A percentile compares a stretch with the other conserved stretches of the same genome.
These are phyloP conservation scores for Eurypyga helias DNA, from an alignment of 2,113 vertebrate genomes.

Conservation along the genomic window DNA sequence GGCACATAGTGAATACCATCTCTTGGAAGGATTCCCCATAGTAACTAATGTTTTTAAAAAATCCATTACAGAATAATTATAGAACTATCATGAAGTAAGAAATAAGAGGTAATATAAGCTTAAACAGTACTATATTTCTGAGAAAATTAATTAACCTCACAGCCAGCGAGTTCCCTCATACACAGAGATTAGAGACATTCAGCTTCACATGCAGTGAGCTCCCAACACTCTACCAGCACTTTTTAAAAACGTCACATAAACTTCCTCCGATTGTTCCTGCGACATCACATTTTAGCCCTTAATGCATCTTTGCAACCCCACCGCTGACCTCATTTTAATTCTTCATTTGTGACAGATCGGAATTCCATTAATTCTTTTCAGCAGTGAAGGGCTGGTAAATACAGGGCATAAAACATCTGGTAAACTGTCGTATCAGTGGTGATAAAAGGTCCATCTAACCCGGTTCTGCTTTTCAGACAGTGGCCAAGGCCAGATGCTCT, in stretches of 20 bases:
- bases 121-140: not conserved
- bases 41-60: not conserved
- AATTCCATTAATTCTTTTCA: not conserved
- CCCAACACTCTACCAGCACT: not conserved
- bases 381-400: not conserved
- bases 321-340: not conserved
- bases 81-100: not conserved
- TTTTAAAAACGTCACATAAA: not conserved
- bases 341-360: not conserved
- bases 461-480: not conserved
- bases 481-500: not conserved
- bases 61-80: not conserved
- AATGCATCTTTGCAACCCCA: not conserved
- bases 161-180: not conserved
- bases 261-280: not conserved
- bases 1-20: not conserved
- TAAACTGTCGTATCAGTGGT: not conserved
- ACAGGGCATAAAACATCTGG: not conserved
- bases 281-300: not conserved
- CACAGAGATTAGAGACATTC: not conserved
- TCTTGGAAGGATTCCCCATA: not conserved
- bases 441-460: not conserved
- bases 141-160: slow-evolving; percentile 34
- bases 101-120: not conserved
- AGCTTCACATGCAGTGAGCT: not conserved